These are phyloP conservation scores for Bombus difficillimus DNA, from an alignment of 1,140 invertebrate species.

Conservation along the genomic window DNA sequence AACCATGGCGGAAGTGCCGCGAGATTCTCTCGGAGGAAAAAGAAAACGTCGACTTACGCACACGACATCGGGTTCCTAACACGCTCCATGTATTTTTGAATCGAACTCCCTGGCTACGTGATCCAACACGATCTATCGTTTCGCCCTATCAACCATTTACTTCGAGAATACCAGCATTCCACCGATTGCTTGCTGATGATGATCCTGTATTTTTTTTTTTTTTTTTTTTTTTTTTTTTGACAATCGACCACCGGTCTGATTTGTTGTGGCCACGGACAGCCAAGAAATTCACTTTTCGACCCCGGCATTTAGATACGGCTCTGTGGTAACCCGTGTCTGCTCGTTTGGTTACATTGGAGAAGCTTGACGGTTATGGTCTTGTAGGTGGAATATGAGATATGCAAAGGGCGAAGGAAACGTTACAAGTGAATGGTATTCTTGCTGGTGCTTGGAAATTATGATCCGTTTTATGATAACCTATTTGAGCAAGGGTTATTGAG, in stretches of 20 bases:
- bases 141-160: constrained; percentile 42
- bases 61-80: constrained; percentile 8
- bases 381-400: neutral
- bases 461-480: neutral
- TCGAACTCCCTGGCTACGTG: constrained; percentile 29
- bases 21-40: neutral
- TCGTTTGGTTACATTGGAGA: neutral
- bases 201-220: constrained; percentile 40
- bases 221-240: constrained; percentile 32
- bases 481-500: neutral
- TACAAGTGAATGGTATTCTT: too few species aligned
- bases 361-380: neutral
- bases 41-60: neutral
- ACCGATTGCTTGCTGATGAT: neutral
- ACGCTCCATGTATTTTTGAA: constrained; percentile 44
- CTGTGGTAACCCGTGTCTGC: neutral
- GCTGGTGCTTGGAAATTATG: neutral
- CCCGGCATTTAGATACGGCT: too few species aligned
- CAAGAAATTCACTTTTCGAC: constrained; percentile 24
- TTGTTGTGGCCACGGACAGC: neutral
- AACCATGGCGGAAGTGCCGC: constrained; percentile 37
- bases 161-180: constrained; percentile 13
- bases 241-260: constrained; percentile 38
- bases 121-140: constrained; percentile 50
- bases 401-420: neutral